phyloP scores from a whole-genome alignment of 2,888 invertebrate species.

The Ecdyonurus torrentis region DNA sequence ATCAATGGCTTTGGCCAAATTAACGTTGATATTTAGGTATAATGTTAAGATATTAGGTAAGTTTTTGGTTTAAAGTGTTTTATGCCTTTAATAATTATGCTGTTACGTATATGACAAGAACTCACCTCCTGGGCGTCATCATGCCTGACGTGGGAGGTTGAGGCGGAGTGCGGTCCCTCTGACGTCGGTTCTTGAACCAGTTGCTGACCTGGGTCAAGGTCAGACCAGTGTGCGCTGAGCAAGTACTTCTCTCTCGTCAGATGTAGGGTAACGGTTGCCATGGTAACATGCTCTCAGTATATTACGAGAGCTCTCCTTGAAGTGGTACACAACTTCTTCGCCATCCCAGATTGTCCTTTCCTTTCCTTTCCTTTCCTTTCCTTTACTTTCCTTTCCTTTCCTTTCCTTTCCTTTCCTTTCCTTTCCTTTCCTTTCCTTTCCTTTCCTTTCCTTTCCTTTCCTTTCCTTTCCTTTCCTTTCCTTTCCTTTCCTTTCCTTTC shows the following conservation, averaged over 20 bases:
- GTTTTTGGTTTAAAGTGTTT: no score
- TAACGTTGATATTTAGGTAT: no score
- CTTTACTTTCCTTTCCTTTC: no score
- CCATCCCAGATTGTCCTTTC: slow-evolving; percentile 99
- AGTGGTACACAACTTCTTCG: slow-evolving; percentile 95
- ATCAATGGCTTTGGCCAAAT: no score
- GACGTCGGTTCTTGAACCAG: slow-evolving; percentile 77
- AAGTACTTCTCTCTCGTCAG: slow-evolving; percentile 80
- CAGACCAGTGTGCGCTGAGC: slow-evolving; percentile 79
- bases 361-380: no score
- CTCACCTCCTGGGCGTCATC: neutral
- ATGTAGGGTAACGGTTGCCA: slow-evolving; percentile 58
- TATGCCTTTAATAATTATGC: no score
- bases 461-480: no score
- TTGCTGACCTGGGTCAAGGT: slow-evolving; percentile 87
- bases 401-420: no score
- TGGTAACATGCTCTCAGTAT: slow-evolving; percentile 84
- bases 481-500: no score
- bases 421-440: no score
- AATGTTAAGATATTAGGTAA: no score
- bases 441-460: no score
- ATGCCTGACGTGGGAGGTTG: slow-evolving; percentile 18
- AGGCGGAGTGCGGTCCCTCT: slow-evolving; percentile 71
- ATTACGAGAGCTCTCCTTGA: slow-evolving; percentile 82
- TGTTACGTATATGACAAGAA: neutral